These are phyloP conservation scores for Papilio polytes DNA, from an alignment of 1,140 invertebrate species.

Conservation along the genomic window DNA sequence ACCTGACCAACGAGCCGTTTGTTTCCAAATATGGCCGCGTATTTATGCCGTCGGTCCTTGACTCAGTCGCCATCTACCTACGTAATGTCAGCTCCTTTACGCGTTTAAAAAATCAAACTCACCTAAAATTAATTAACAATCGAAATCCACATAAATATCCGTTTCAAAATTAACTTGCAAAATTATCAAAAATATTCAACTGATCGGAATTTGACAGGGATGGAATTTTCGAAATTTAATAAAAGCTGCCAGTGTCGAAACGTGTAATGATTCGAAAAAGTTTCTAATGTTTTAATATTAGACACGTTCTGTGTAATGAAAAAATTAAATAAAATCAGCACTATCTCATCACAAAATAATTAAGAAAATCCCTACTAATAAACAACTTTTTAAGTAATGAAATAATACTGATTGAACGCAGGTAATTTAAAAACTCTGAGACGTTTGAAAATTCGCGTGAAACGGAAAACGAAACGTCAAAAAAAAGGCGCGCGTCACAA, in stretches of 20 bases:
- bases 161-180: slow-evolving; percentile 43
- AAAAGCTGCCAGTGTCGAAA: slow-evolving; percentile 24
- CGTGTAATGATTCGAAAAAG: background rate
- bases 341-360: background rate
- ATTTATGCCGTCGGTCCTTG: slow-evolving; percentile 33
- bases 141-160: slow-evolving; percentile 31
- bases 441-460: background rate
- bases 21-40: slow-evolving; percentile 39
- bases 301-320: background rate
- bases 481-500: slow-evolving; percentile 44
- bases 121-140: slow-evolving; percentile 35
- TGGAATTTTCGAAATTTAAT: slow-evolving; percentile 26
- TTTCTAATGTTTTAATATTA: background rate
- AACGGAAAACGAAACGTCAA: slow-evolving; percentile 20
- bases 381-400: background rate
- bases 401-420: background rate
- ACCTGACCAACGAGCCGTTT: slow-evolving; percentile 9
- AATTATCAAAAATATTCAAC: slow-evolving; percentile 43
- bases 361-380: background rate
- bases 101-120: slow-evolving; percentile 30
- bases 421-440: background rate
- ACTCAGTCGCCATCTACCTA: slow-evolving; percentile 12
- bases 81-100: slow-evolving; percentile 30
- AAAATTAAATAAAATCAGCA: background rate
- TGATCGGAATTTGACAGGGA: slow-evolving; percentile 37